Conservation (phyloP, 2,888 invertebrate species). For the Cosmorhoe ocellata region DNA sequence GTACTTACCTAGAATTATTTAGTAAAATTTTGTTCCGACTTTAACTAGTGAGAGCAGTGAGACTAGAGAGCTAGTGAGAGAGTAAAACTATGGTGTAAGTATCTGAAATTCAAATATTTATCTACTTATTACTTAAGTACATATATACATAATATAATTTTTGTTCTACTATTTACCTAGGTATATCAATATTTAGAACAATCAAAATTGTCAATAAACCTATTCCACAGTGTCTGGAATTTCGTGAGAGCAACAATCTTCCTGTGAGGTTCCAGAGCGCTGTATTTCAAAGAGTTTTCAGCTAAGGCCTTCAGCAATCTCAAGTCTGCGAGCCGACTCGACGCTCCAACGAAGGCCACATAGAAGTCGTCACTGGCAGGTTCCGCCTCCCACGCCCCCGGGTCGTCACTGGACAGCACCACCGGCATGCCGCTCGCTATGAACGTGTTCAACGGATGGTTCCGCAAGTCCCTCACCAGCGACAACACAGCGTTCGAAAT, state of each 20-base stretch:
- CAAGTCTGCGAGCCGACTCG: constrained; percentile 85
- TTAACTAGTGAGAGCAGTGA: too few species aligned
- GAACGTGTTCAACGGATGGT: constrained; percentile 87
- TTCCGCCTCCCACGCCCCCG: constrained; percentile 88
- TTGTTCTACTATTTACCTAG: too few species aligned
- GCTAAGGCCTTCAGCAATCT: constrained; percentile 88
- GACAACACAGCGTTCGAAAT: constrained; percentile 89
- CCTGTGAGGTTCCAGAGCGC: constrained; percentile 76
- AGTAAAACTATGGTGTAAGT: too few species aligned
- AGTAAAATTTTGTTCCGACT: too few species aligned
- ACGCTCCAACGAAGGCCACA: constrained; percentile 88
- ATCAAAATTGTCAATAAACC: constrained; percentile 73
- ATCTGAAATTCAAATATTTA: too few species aligned
- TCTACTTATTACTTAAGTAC: too few species aligned
- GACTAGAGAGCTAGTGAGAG: too few species aligned
- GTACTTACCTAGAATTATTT: too few species aligned
- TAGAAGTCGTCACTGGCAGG: constrained; percentile 90
- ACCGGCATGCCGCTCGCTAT: constrained; percentile 87
- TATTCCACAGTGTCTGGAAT: constrained; percentile 83
- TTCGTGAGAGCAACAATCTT: constrained; percentile 73
- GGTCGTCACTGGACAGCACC: constrained; percentile 90
- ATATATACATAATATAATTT: too few species aligned
- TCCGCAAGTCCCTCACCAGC: constrained; percentile 87
- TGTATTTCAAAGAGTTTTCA: constrained; percentile 87
- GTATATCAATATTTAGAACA: constrained; percentile 39